Percentiles rank a stretch among this genome's conserved stretches.
phyloP scores from a whole-genome alignment of 2,113 vertebrate genomes.

The Erythrocercus mccallii region DNA sequence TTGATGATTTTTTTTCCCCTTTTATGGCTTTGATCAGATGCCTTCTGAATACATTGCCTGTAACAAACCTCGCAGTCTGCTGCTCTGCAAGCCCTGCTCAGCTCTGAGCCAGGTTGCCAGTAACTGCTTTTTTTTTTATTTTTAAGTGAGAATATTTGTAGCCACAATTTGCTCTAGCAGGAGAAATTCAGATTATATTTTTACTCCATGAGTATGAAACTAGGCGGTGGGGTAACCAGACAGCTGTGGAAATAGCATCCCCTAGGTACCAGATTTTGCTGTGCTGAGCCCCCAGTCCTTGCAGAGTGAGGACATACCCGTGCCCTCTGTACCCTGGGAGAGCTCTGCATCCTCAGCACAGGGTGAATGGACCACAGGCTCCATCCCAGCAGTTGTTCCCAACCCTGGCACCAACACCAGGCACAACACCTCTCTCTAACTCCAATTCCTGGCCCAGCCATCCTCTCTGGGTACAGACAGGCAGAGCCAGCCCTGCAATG shows the following conservation, averaged over 20 bases:
- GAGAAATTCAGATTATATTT: neutral
- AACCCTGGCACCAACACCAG: accelerated
- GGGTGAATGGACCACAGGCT: neutral
- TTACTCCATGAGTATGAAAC: neutral
- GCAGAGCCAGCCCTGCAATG: slow-evolving; percentile 12
- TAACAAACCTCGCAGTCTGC: neutral
- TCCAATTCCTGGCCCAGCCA: neutral
- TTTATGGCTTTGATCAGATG: slow-evolving; percentile 59
- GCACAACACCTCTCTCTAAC: neutral
- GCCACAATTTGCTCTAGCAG: slow-evolving; percentile 33
- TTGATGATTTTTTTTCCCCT: slow-evolving; percentile 19
- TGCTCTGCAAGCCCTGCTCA: slow-evolving; percentile 7
- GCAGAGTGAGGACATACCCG: neutral
- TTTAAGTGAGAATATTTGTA: slow-evolving; percentile 24
- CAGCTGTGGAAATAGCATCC: neutral
- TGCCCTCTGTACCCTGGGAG: neutral
- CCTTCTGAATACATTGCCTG: slow-evolving; percentile 1
- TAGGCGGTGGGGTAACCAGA: neutral
- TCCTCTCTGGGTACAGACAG: neutral
- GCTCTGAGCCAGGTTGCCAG: slow-evolving; percentile 14
- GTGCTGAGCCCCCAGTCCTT: neutral
- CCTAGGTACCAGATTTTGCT: neutral
- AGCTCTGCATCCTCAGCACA: neutral
- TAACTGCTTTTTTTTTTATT: neutral
- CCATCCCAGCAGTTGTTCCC: neutral